Conservation (phyloP, 1,140 invertebrate species). For the Ptiloglossa arizonensis region DNA sequence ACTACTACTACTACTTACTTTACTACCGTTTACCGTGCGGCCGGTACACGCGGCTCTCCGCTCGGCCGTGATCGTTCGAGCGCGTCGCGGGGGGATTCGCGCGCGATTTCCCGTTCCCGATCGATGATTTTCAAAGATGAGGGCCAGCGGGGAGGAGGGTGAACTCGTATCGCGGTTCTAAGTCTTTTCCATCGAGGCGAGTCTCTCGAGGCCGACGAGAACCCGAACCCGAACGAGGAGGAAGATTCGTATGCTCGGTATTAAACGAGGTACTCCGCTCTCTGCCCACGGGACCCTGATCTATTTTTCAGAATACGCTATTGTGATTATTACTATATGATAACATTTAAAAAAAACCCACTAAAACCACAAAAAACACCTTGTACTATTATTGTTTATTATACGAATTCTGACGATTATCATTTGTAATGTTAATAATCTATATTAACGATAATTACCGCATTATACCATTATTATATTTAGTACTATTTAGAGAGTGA, state of each 20-base stretch:
- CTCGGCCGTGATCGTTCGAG: not conserved
- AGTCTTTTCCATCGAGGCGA: not conserved
- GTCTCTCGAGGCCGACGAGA: not conserved
- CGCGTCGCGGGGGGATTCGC: too few species aligned
- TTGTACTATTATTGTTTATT: slow-evolving; percentile 73
- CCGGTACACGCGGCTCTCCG: not conserved
- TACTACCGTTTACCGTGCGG: not conserved
- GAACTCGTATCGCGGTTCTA: not conserved
- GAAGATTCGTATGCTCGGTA: slow-evolving; percentile 6
- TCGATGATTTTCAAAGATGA: too few species aligned
- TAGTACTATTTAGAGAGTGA: slow-evolving; percentile 78
- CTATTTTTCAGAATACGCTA: slow-evolving; percentile 83
- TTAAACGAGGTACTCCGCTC: slow-evolving; percentile 67
- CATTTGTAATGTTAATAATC: slow-evolving; percentile 74
- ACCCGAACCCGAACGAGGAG: too few species aligned
- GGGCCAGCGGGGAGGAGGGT: not conserved
- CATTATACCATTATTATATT: slow-evolving; percentile 79
- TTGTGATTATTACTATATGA: slow-evolving; percentile 82
- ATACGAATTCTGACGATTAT: slow-evolving; percentile 71
- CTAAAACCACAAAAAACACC: slow-evolving; percentile 69
- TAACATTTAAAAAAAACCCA: slow-evolving; percentile 74
- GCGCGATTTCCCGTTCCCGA: not conserved
- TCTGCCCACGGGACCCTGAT: slow-evolving; percentile 79
- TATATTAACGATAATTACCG: slow-evolving; percentile 76
- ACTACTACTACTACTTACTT: slow-evolving; percentile 6